A percentile compares a stretch with the other conserved stretches of the same genome.
Conservation (phyloP, 1,140 invertebrate genomes). For the Bombus confusus region DNA sequence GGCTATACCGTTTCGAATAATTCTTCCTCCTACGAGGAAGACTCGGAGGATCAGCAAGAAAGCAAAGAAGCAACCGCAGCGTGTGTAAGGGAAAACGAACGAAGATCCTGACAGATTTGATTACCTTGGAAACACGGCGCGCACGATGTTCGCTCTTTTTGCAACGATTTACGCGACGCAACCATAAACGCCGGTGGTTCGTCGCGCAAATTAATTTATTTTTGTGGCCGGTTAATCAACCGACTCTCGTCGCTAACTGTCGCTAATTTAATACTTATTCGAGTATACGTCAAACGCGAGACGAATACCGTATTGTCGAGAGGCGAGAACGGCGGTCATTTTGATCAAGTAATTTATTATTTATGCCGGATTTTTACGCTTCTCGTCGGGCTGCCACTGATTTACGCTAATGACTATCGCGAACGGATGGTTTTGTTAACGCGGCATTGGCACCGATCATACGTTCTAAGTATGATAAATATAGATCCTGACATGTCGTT, state of each 20-base stretch:
- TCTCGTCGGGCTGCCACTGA: conserved; percentile 42
- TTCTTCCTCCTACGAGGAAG: neutral
- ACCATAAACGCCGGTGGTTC: neutral
- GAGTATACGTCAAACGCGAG: neutral
- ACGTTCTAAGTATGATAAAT: conserved; percentile 63
- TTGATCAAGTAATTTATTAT: conserved; percentile 49
- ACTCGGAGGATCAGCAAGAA: neutral
- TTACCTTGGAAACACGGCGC: neutral
- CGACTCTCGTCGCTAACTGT: conserved; percentile 12
- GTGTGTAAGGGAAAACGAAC: neutral
- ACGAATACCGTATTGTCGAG: neutral
- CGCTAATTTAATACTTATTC: conserved; percentile 30
- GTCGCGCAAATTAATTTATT: conserved; percentile 32
- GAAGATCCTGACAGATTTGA: conserved; percentile 15
- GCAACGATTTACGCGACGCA: conserved; percentile 20
- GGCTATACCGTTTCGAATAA: neutral
- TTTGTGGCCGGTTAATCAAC: conserved; percentile 7
- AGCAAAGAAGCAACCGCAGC: neutral
- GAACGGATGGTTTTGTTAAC: conserved; percentile 57
- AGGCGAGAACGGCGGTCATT: neutral
- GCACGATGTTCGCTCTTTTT: neutral
- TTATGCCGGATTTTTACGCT: conserved; percentile 16
- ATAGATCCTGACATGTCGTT: conserved; percentile 64
- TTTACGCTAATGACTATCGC: conserved; percentile 61
- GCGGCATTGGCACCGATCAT: conserved; percentile 42